These are phyloP conservation scores for Passer domesticus DNA, from an alignment of 2,113 vertebrate genomes.

Conservation along the genomic window DNA sequence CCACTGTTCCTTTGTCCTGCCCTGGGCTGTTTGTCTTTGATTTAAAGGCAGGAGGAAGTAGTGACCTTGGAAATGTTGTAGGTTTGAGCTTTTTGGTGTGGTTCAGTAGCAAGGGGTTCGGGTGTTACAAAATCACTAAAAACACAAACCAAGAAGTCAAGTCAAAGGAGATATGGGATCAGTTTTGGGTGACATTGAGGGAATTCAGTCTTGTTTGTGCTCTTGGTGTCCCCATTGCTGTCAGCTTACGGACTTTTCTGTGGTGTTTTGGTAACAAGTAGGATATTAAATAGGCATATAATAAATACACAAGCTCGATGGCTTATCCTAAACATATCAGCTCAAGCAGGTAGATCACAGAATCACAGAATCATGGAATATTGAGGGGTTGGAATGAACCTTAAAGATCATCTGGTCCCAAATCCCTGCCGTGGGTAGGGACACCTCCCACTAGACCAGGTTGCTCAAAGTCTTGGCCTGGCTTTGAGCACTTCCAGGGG, in stretches of 20 bases:
- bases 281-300: neutral
- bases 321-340: neutral
- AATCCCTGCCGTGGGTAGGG: neutral
- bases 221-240: neutral
- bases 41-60: neutral
- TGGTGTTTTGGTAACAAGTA: neutral
- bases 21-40: neutral
- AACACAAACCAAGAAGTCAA: neutral
- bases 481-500: neutral
- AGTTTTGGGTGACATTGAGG: neutral
- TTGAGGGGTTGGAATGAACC: too few relatives aligned
- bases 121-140: neutral
- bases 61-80: neutral
- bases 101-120: neutral
- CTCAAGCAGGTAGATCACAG: neutral
- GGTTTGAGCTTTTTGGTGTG: neutral
- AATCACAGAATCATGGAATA: neutral
- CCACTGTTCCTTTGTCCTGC: neutral
- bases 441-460: neutral
- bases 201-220: neutral
- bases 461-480: neutral
- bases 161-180: neutral
- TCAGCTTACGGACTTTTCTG: neutral
- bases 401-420: neutral
- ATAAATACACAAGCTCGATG: neutral